phyloP scores from a whole-genome alignment of 2,888 invertebrate species.

The Chrysotoxum bicinctum region DNA sequence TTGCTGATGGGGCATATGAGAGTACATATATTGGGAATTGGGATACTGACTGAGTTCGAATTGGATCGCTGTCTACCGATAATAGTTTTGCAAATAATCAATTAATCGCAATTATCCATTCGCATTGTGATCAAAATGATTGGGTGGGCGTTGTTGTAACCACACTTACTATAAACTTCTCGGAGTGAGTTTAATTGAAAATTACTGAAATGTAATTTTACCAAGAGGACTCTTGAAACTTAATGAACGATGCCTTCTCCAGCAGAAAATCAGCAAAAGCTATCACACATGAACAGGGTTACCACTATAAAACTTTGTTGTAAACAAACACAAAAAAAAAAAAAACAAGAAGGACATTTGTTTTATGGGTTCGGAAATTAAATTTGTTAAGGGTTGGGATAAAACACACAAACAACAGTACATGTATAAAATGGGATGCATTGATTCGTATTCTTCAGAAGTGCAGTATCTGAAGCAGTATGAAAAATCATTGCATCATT shows the following conservation, averaged over 20 bases:
- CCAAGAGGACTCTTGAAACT: constrained; percentile 51
- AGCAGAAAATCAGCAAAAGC: constrained; percentile 10
- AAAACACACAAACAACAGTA: too few species aligned
- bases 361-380: too few species aligned
- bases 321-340: too few species aligned
- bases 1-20: constrained; percentile 2
- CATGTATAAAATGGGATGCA: too few species aligned
- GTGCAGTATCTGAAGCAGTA: too few species aligned
- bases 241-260: constrained; percentile 43
- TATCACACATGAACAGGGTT: background rate
- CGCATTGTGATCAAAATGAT: constrained; percentile 49
- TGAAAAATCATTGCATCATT: too few species aligned
- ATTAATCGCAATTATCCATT: constrained; percentile 72
- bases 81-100: constrained; percentile 72
- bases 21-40: background rate
- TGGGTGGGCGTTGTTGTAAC: constrained; percentile 26
- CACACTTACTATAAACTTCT: constrained; percentile 15
- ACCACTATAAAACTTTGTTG: background rate
- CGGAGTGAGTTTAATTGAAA: constrained; percentile 55
- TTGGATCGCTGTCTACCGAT: constrained; percentile 53
- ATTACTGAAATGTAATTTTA: constrained; percentile 58
- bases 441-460: too few species aligned
- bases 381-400: too few species aligned
- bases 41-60: constrained; percentile 30
- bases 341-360: too few species aligned